These are phyloP conservation scores for Gouania willdenowi DNA, from an alignment of 2,797 vertebrate species.

Conservation along the genomic window DNA sequence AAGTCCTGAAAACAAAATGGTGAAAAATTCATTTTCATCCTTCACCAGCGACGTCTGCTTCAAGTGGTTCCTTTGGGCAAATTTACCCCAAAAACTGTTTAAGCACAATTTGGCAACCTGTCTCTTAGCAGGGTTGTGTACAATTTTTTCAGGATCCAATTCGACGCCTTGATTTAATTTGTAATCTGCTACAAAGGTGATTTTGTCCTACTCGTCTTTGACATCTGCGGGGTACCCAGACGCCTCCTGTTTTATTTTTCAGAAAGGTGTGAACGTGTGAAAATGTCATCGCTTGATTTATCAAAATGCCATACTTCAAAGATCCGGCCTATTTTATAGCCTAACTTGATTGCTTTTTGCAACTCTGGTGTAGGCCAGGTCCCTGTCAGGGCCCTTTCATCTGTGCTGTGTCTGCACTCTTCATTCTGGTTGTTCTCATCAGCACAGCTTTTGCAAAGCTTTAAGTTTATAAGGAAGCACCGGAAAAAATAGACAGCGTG, in stretches of 20 bases:
- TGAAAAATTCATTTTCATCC: not conserved
- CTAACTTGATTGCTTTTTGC: not conserved
- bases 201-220: not conserved
- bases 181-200: not conserved
- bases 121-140: not conserved
- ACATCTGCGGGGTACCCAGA: not conserved
- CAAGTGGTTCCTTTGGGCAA: not conserved
- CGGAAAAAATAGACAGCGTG: too few relatives aligned
- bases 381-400: too few relatives aligned
- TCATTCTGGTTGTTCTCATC: too few relatives aligned
- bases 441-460: too few relatives aligned
- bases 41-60: not conserved
- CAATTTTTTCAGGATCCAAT: not conserved
- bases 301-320: not conserved
- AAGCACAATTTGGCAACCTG: not conserved
- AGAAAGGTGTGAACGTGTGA: not conserved
- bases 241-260: not conserved
- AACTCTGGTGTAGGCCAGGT: not conserved
- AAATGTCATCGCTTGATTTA: not conserved
- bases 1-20: not conserved
- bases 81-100: not conserved
- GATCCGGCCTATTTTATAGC: not conserved
- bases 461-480: too few relatives aligned
- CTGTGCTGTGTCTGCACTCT: too few relatives aligned
- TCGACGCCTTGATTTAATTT: not conserved